These are phyloP conservation scores for Rhorus exstirpatorius DNA, from an alignment of 2,888 invertebrate genomes.

Conservation along the genomic window DNA sequence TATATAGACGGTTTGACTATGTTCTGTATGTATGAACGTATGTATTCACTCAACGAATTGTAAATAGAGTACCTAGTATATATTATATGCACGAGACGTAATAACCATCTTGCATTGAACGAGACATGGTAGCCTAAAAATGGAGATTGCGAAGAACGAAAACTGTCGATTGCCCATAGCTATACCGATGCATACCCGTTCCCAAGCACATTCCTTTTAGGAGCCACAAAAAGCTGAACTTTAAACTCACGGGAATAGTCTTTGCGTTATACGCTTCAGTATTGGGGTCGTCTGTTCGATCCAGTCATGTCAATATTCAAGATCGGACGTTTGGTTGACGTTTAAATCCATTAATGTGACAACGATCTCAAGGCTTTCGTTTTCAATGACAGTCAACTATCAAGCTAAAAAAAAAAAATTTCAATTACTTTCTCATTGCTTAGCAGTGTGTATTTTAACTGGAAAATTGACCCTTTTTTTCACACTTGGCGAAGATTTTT, in stretches of 20 bases:
- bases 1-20: constrained; percentile 14
- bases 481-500: background rate
- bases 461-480: constrained; percentile 23
- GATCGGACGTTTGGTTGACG: background rate
- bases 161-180: constrained; percentile 36
- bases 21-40: constrained; percentile 1
- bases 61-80: constrained; percentile 37
- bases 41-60: constrained; percentile 11
- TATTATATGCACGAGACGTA: constrained; percentile 33
- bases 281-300: background rate
- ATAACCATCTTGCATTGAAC: constrained; percentile 10
- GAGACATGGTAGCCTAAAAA: constrained; percentile 9
- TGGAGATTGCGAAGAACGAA: constrained; percentile 39
- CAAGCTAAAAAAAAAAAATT: background rate
- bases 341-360: background rate
- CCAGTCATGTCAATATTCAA: background rate
- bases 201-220: background rate
- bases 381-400: background rate
- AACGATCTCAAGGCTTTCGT: background rate
- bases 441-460: background rate
- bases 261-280: background rate
- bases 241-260: constrained; percentile 7
- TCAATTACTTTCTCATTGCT: constrained; percentile 13
- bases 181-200: background rate
- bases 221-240: background rate